These are phyloP conservation scores for Polydrusus cervinus DNA, from an alignment of 2,888 invertebrate species.

Conservation along the genomic window DNA sequence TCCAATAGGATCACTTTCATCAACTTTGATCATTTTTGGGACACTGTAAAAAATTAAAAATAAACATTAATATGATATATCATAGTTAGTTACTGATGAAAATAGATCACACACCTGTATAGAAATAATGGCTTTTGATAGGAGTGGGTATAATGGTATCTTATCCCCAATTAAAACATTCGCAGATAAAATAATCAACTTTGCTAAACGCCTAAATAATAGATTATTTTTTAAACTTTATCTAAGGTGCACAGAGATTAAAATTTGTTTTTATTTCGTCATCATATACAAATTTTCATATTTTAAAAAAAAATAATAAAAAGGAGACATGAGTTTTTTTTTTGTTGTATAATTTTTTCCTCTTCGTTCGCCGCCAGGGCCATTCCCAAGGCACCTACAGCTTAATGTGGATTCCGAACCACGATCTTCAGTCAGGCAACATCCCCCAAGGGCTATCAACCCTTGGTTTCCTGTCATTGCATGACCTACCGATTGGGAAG, in stretches of 20 bases:
- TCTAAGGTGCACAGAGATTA: background rate
- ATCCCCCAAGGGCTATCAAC: too few relatives aligned
- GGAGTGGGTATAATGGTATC: constrained; percentile 13
- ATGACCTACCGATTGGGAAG: too few relatives aligned
- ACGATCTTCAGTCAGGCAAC: too few relatives aligned
- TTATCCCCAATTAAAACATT: constrained; percentile 29
- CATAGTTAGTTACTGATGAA: background rate
- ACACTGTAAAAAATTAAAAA: constrained; percentile 16
- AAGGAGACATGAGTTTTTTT: too few relatives aligned
- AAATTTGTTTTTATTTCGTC: background rate
- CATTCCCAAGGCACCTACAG: too few relatives aligned
- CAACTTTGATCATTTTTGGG: constrained; percentile 49
- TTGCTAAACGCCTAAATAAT: background rate
- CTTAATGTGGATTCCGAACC: too few relatives aligned
- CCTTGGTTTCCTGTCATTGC: too few relatives aligned
- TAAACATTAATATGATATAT: background rate
- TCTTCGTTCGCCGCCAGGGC: too few relatives aligned
- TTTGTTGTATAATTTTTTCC: too few relatives aligned
- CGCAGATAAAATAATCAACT: constrained; percentile 24
- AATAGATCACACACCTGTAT: constrained; percentile 23
- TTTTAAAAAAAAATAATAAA: too few relatives aligned
- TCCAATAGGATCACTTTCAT: constrained; percentile 49
- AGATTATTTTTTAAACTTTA: constrained; percentile 21
- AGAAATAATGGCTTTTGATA: constrained; percentile 11
- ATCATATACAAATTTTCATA: too few relatives aligned